A percentile compares a stretch with the other conserved stretches of the same genome.
Evolutionary conservation across 2,113 vertebrate genomes (phyloP).

Genomic region (Etheostoma cragini): DNA sequence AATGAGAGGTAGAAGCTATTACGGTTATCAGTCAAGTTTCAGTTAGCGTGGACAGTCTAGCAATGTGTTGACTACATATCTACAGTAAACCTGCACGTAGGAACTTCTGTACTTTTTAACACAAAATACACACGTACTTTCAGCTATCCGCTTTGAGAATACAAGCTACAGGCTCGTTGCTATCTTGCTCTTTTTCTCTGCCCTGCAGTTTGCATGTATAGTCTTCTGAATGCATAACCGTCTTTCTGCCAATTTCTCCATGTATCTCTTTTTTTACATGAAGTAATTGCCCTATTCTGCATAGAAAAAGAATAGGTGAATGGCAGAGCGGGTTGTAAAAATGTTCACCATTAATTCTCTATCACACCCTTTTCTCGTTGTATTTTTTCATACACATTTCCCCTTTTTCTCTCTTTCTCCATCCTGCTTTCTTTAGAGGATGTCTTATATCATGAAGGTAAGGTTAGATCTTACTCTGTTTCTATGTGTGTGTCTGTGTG

Average conservation of each 20-base stretch:
- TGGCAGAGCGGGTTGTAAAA: constrained; percentile 26
- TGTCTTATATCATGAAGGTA: constrained; percentile 99
- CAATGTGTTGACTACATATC: neutral
- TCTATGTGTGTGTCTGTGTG: constrained; percentile 75
- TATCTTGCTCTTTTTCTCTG: constrained; percentile 25
- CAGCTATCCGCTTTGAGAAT: neutral
- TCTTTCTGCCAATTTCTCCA: constrained; percentile 24
- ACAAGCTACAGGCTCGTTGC: neutral
- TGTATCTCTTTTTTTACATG: neutral
- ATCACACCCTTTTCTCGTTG: constrained; percentile 66
- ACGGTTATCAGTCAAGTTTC: constrained; percentile 29
- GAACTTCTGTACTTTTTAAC: neutral
- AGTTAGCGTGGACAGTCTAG: neutral
- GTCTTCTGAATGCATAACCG: constrained; percentile 26
- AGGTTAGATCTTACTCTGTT: constrained; percentile 86
- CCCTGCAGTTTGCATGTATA: constrained; percentile 16
- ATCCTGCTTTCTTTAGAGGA: constrained; percentile 96
- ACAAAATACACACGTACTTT: neutral
- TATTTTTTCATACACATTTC: constrained; percentile 88
- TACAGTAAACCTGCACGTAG: neutral
- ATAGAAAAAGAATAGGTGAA: constrained; percentile 15
- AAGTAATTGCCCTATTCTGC: constrained; percentile 27
- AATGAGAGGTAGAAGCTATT: constrained; percentile 26
- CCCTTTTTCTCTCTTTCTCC: constrained; percentile 91
- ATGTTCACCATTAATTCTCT: constrained; percentile 72